Conservation (phyloP, 2,888 invertebrate species). For the Oligia strigilis region DNA sequence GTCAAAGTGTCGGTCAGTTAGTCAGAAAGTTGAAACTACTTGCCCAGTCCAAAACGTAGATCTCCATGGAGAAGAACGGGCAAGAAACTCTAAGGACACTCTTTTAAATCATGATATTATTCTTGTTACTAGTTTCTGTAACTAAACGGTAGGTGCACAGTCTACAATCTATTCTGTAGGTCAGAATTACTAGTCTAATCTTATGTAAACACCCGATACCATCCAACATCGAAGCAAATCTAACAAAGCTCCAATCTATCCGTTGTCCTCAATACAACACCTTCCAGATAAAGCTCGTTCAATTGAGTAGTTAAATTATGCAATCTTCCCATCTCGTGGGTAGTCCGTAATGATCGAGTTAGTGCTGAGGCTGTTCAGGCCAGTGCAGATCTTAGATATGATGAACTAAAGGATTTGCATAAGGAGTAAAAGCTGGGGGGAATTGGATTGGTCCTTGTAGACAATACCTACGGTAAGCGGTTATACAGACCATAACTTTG, state of each 20-base stretch:
- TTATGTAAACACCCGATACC: conserved; percentile 32
- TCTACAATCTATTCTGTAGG: background rate
- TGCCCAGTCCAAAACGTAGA: background rate
- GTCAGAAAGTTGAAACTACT: background rate
- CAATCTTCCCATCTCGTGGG: conserved; percentile 70
- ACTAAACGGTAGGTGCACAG: background rate
- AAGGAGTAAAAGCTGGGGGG: conserved; percentile 42
- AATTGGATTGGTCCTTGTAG: conserved; percentile 32
- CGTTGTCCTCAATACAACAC: conserved; percentile 51
- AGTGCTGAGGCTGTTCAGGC: conserved; percentile 40
- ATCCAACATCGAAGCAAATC: conserved; percentile 13
- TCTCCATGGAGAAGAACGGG: background rate
- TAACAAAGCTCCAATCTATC: conserved; percentile 46
- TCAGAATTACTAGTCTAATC: conserved; percentile 25
- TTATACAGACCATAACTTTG: background rate
- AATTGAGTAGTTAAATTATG: conserved; percentile 70
- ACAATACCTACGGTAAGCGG: conserved; percentile 6
- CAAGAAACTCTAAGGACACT: background rate
- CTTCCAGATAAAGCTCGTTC: conserved; percentile 49
- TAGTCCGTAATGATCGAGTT: conserved; percentile 71
- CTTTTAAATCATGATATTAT: background rate
- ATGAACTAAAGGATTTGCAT: conserved; percentile 59
- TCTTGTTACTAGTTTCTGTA: background rate
- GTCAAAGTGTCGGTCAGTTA: background rate
- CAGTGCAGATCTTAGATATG: conserved; percentile 62